Percentiles rank a stretch among this genome's conserved stretches.
phyloP scores from a whole-genome alignment of 2,888 invertebrate species.

The Conops quadrifasciatus region DNA sequence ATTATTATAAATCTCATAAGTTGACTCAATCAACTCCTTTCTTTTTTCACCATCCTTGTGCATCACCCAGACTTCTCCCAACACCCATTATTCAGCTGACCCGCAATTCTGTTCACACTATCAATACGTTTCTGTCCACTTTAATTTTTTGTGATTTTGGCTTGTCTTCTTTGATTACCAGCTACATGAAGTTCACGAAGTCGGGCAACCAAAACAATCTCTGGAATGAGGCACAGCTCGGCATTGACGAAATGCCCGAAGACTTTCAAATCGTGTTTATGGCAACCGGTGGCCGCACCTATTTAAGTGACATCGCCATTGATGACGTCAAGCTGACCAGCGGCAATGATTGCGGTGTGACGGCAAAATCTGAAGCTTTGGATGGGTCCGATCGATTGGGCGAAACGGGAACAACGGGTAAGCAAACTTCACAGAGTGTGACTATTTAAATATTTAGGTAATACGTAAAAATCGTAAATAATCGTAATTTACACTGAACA shows the following conservation, averaged over 20 bases:
- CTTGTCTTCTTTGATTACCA: too few species aligned
- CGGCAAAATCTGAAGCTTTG: constrained; percentile 25
- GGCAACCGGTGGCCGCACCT: constrained; percentile 73
- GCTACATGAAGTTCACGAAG: constrained; percentile 69
- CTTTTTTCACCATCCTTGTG: too few species aligned
- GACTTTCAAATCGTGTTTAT: constrained; percentile 78
- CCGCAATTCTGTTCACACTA: too few species aligned
- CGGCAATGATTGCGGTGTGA: constrained; percentile 51
- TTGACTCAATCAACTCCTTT: too few species aligned
- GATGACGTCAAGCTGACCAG: constrained; percentile 79
- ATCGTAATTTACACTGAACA: background rate
- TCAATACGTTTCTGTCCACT: too few species aligned
- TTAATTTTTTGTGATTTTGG: too few species aligned
- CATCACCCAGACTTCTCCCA: too few species aligned
- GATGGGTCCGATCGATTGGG: constrained; percentile 6
- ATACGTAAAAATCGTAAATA: background rate
- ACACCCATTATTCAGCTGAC: too few species aligned
- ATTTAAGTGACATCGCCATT: constrained; percentile 81
- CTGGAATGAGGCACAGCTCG: constrained; percentile 71
- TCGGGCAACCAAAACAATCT: constrained; percentile 75
- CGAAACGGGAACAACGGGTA: constrained; percentile 9
- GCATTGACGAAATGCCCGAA: constrained; percentile 65
- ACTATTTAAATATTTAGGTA: background rate
- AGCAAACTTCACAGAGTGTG: too few species aligned
- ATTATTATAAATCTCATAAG: too few species aligned